Evolutionary conservation across 2,888 invertebrate species (phyloP), one percentile per base, ranked within the genome.

Genomic region (Ganaspis brasiliensis): DNA sequence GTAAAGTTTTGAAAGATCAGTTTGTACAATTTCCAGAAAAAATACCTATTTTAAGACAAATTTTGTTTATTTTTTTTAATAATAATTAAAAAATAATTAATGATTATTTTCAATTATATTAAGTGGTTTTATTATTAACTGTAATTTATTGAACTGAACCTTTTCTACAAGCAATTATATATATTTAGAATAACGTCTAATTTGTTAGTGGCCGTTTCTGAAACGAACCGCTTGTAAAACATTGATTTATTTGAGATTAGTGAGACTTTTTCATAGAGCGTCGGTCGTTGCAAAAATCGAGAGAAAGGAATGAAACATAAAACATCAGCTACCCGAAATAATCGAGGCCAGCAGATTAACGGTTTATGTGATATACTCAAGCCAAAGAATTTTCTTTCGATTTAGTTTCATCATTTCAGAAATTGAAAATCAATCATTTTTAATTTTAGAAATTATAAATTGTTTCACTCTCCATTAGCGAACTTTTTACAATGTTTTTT

Each of bases 321-420:
- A 67, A 45, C 45, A 67, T 45, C 67, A 67, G 45, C 9, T 24
- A 45, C 40, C 45, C 67, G 24, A 67, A 67, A 67, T 67, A 67
- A 67, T 67, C 67, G 45, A 67, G 67, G 67, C 45, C 67, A 67
- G 24, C 24, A 67, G n/a, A 67, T 67, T 67, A 67, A 67, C 24
- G 40, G 67, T 45, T 40, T 45, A 40, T 45, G 40, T 37, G 63
- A 67, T 45, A 67, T 67, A 67, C n/a, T 67, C 40, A 67, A 45
- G 63, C 45, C n/a, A 67, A 67, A 40, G 67, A 24, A 45, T 45
- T 67, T 67, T 67, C 19, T 40, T 45, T 26, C 40, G 63, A 63
- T 37, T 63, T 24, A 24, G 16, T 37, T 40, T 63, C n/a, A 16
- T 67, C 67, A 67, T 40, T 45, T 24, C 24, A 14, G 21, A 67